Evolutionary conservation across 1,140 invertebrate genomes (phyloP).

Genomic region (Penaeus indicus): DNA sequence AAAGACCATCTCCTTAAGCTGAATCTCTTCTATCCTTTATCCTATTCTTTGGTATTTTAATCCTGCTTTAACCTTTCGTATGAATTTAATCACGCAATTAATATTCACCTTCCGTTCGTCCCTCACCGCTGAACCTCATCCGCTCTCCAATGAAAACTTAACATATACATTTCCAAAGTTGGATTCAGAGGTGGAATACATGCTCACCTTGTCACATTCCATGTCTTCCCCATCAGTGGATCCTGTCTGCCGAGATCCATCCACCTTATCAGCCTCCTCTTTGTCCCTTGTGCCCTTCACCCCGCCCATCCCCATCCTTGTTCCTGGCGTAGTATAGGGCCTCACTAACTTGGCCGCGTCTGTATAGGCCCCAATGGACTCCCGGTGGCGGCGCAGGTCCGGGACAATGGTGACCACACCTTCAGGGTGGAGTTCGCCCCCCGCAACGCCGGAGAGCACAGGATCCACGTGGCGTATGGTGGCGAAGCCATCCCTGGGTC

Average conservation of each 20-base stretch:
- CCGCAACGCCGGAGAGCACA: slow-evolving; percentile 88
- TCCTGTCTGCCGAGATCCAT: not conserved
- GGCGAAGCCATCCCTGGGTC: slow-evolving; percentile 80
- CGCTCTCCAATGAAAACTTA: too few relatives aligned
- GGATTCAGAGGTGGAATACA: not conserved
- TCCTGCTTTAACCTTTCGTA: too few relatives aligned
- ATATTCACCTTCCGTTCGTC: too few relatives aligned
- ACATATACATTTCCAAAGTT: too few relatives aligned
- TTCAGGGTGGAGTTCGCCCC: slow-evolving; percentile 91
- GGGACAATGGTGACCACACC: slow-evolving; percentile 78
- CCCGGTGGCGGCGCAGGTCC: slow-evolving; percentile 88
- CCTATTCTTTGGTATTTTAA: too few relatives aligned
- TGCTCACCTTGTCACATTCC: slow-evolving; percentile 21
- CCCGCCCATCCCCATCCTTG: not conserved
- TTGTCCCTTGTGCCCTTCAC: not conserved
- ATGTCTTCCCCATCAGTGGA: not conserved
- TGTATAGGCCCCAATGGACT: slow-evolving; percentile 77
- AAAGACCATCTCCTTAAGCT: too few relatives aligned
- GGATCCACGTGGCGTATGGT: slow-evolving; percentile 79
- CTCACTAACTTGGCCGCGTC: slow-evolving; percentile 61
- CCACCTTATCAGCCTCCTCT: not conserved
- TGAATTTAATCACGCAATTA: too few relatives aligned
- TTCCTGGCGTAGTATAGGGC: slow-evolving; percentile 49
- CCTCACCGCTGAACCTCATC: too few relatives aligned
- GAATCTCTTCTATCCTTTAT: too few relatives aligned